Evolutionary conservation across 2,797 vertebrate genomes (phyloP).

Genomic region (Selene dorsalis): DNA sequence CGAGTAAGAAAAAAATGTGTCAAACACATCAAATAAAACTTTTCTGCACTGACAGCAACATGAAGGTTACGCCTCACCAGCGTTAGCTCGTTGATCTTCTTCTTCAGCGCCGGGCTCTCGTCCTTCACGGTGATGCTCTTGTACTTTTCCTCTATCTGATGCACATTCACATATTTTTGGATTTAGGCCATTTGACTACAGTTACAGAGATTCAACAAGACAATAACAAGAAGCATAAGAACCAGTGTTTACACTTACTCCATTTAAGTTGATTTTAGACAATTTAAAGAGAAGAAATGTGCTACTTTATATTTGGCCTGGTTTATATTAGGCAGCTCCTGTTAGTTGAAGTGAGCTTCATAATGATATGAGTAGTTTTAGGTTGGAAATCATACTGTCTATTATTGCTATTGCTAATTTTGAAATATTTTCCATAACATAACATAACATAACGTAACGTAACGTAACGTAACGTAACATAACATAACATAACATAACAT

Average conservation of each 20-base stretch:
- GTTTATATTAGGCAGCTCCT: neutral
- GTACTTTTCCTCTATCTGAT: conserved; percentile 93
- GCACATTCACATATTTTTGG: conserved; percentile 33
- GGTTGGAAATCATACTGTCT: too few relatives aligned
- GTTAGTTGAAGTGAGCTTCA: neutral
- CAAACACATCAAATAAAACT: neutral
- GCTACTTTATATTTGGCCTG: neutral
- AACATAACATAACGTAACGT: too few relatives aligned
- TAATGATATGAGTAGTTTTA: too few relatives aligned
- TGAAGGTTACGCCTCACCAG: conserved; percentile 84
- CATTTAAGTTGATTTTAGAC: neutral
- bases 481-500: too few relatives aligned
- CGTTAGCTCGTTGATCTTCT: conserved; percentile 89
- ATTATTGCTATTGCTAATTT: too few relatives aligned
- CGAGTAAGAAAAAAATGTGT: too few relatives aligned
- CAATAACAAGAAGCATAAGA: conserved; percentile 4
- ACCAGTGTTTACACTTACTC: neutral
- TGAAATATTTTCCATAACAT: neutral
- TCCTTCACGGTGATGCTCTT: conserved; percentile 89
- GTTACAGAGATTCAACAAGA: neutral
- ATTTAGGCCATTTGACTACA: neutral
- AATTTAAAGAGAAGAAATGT: neutral
- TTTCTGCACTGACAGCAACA: neutral
- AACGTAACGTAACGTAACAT: too few relatives aligned
- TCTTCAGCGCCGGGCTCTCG: conserved; percentile 88